These are phyloP conservation scores for Lycopodina hypogea DNA, from an alignment of 37 sponge, comb jelly and placozoan genomes.

Conservation along the genomic window DNA sequence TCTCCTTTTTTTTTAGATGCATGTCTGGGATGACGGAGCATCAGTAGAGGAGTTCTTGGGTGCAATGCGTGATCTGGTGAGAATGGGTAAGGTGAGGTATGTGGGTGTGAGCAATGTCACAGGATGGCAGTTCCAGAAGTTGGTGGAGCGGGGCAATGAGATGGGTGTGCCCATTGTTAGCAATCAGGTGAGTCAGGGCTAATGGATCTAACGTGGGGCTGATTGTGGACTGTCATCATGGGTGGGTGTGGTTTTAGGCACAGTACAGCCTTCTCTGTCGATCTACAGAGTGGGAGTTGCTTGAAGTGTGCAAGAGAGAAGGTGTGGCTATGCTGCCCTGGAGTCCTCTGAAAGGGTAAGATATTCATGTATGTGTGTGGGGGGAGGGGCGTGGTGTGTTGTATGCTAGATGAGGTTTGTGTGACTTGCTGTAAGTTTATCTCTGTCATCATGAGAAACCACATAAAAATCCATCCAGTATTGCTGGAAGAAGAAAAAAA, in stretches of 20 bases:
- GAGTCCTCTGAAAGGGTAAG: conserved; percentile 91
- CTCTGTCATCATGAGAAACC: neutral
- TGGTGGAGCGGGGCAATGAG: conserved; percentile 48
- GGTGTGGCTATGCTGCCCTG: conserved; percentile 86
- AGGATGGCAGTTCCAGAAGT: conserved; percentile 95
- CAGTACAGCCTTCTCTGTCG: conserved; percentile 91
- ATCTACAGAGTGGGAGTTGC: conserved; percentile 86
- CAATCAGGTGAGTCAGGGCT: conserved; percentile 50
- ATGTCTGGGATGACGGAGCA: conserved; percentile 91
- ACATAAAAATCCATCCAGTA: no score
- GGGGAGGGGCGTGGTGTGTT: no score
- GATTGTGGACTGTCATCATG: neutral
- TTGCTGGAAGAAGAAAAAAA: no score
- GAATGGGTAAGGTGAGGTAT: conserved; percentile 78
- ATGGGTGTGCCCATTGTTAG: conserved; percentile 57
- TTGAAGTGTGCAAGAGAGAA: conserved; percentile 85
- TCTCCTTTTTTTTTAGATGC: conserved; percentile 66
- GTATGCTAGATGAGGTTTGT: no score
- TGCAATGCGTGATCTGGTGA: conserved; percentile 80
- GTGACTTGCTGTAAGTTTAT: no score
- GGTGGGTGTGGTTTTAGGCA: conserved; percentile 39
- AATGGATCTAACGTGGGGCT: neutral
- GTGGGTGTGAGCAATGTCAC: conserved; percentile 90
- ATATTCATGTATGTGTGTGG: no score
- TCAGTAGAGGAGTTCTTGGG: conserved; percentile 84